phyloP scores from a whole-genome alignment of 2,888 invertebrate species.

The Lampropteryx suffumata region DNA sequence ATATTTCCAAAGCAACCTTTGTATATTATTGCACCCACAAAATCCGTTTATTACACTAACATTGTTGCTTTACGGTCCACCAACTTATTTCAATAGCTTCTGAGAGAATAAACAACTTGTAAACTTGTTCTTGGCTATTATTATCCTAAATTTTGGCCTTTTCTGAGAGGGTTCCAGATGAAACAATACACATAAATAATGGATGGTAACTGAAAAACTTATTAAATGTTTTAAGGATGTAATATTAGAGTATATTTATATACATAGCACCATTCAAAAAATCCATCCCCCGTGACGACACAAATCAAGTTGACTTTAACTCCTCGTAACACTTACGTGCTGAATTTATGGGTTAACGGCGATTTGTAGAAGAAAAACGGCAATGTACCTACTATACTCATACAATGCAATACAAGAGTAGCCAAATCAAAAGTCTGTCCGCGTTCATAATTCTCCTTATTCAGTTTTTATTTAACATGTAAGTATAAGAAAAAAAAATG shows the following conservation, averaged over 20 bases:
- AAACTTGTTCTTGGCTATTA: conserved; percentile 9
- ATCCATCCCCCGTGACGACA: conserved; percentile 10
- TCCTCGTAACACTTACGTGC: conserved; percentile 10
- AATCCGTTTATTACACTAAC: conserved; percentile 13
- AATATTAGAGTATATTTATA: too few relatives aligned
- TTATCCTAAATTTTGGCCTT: neutral
- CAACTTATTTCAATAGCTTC: conserved; percentile 19
- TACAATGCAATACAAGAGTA: too few relatives aligned
- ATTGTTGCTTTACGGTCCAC: conserved; percentile 9
- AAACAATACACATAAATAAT: neutral
- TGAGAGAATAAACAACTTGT: conserved; percentile 9
- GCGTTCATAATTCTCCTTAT: too few relatives aligned
- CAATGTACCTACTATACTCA: neutral
- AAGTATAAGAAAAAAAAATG: too few relatives aligned
- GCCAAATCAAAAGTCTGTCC: neutral
- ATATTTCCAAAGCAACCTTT: conserved; percentile 13
- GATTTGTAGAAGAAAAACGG: neutral
- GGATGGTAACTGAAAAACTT: too few relatives aligned
- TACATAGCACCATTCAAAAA: conserved; percentile 4
- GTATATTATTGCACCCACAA: conserved; percentile 2
- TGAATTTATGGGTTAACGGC: conserved; percentile 8
- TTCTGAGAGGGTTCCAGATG: neutral
- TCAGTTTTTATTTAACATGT: too few relatives aligned
- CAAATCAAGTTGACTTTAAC: conserved; percentile 8
- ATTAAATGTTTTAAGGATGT: too few relatives aligned